Evolutionary conservation across 2,113 vertebrate species (phyloP).

Genomic region (Callospermophilus lateralis): DNA sequence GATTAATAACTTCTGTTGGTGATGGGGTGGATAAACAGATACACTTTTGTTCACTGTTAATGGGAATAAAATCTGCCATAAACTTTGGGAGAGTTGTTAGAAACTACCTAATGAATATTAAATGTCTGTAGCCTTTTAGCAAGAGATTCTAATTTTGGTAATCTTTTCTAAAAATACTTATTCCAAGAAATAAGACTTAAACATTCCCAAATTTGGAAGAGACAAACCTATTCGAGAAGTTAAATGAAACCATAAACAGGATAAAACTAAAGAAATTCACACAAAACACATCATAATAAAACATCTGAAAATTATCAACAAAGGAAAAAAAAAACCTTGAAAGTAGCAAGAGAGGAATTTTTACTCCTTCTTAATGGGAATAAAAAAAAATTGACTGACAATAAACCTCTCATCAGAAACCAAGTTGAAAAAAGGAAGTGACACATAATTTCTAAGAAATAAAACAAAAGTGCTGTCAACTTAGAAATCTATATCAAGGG

Average conservation of each 20-base stretch:
- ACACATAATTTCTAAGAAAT: not conserved
- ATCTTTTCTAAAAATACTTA: slow-evolving; percentile 25
- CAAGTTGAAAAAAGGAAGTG: not conserved
- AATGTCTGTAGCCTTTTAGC: not conserved
- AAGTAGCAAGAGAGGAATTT: slow-evolving; percentile 17
- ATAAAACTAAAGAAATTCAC: slow-evolving; percentile 39
- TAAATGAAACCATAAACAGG: not conserved
- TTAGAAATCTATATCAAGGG: slow-evolving; percentile 43
- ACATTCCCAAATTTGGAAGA: slow-evolving; percentile 3
- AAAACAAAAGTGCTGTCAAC: not conserved
- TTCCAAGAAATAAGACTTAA: slow-evolving; percentile 33
- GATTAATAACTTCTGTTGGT: slow-evolving; percentile 16
- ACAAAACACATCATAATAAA: slow-evolving; percentile 19
- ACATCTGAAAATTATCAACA: slow-evolving; percentile 45
- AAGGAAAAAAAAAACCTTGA: not conserved
- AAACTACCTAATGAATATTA: slow-evolving; percentile 39
- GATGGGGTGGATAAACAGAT: not conserved
- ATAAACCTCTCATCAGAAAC: slow-evolving; percentile 39
- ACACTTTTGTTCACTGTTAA: not conserved
- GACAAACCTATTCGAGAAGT: slow-evolving; percentile 1
- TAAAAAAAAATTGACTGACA: not conserved
- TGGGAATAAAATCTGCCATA: slow-evolving; percentile 30
- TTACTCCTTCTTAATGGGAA: not conserved
- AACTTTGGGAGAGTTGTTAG: not conserved
- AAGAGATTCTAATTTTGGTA: not conserved